Evolutionary conservation across 2,797 vertebrate species (phyloP), one percentile per base, ranked within the genome.

Genomic region (Falco biarmicus): DNA sequence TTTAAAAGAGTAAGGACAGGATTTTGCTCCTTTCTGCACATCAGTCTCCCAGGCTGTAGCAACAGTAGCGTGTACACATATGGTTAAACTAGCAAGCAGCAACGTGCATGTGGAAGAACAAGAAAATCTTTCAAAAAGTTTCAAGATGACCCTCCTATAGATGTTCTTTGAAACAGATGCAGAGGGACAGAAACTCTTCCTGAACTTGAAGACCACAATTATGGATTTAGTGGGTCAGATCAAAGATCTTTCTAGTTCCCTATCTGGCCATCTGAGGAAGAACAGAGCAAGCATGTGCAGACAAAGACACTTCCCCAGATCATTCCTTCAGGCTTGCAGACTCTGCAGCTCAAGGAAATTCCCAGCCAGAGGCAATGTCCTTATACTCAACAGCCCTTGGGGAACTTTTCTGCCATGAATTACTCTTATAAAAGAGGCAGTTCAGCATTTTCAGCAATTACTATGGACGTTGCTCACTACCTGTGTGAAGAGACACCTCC

Each of bases 291-390:
- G 48, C 39, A 32, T 22, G 20, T 39, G 53, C 31, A 43, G 41
- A 43, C 15, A 45, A 45, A 82, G 84, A 77, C 22, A 17, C 28
- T 82, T 82, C 54, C 34, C 47, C 28, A 84, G 29, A 60, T 57
- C 77, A n/a, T 34, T 74, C 45, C 56, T 91, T 26, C 68, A 87
- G 53, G 32, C 45, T 60, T 57, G 28, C 73, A 80, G 53, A 31
- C 37, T 54, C 89, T 25, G 53, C n/a, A 82, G 77, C 77, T 90
- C 70, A 75, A 95, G 89, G 84, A 87, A 64, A 34, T 87, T 71
- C 32, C 3, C 32, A 80, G 84, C 68, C 78, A 85, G 75, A 87
- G 65, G 57, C 86, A 85, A 89, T 31, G 22, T 34, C 78, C 66
- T 95, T 77, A 59, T 32, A 76, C 26, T 87, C 45, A 92, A 9